Percentiles rank a stretch among this genome's conserved stretches.
Conservation (phyloP, 2,888 invertebrate species). For the Apotomis betuletana region DNA sequence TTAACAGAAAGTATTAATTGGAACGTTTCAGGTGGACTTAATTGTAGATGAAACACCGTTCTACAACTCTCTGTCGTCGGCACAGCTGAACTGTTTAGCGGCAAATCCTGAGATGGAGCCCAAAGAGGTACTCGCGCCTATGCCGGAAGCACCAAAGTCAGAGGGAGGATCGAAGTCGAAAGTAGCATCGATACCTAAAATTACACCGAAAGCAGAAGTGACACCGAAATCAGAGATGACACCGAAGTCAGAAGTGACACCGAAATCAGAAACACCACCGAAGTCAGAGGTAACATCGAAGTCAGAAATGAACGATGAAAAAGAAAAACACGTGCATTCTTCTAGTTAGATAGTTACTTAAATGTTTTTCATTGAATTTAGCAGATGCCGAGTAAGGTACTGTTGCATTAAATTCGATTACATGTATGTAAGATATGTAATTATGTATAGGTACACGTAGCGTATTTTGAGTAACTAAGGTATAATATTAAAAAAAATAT, state of each 20-base stretch:
- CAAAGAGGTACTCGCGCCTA: background rate
- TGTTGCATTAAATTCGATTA: too few species aligned
- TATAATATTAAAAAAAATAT: too few species aligned
- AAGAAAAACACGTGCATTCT: background rate
- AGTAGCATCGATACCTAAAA: too few species aligned
- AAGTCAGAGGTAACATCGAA: background rate
- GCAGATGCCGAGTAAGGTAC: too few species aligned
- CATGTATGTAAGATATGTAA: too few species aligned
- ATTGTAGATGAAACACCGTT: constrained; percentile 21
- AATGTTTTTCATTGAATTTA: too few species aligned
- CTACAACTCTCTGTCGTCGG: background rate
- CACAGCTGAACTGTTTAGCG: constrained; percentile 19
- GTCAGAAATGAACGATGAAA: background rate
- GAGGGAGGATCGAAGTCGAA: too few species aligned
- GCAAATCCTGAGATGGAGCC: background rate
- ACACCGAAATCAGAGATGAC: background rate
- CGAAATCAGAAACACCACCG: background rate
- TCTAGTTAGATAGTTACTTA: background rate
- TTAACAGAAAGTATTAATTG: background rate
- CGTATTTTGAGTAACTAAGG: too few species aligned
- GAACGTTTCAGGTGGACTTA: constrained; percentile 11
- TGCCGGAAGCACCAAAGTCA: background rate
- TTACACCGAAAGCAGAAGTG: too few species aligned
- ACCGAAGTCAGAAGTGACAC: background rate
- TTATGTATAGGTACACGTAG: too few species aligned